These are phyloP conservation scores for Pempheris klunzingeri DNA, from an alignment of 2,797 vertebrate species.

Conservation along the genomic window DNA sequence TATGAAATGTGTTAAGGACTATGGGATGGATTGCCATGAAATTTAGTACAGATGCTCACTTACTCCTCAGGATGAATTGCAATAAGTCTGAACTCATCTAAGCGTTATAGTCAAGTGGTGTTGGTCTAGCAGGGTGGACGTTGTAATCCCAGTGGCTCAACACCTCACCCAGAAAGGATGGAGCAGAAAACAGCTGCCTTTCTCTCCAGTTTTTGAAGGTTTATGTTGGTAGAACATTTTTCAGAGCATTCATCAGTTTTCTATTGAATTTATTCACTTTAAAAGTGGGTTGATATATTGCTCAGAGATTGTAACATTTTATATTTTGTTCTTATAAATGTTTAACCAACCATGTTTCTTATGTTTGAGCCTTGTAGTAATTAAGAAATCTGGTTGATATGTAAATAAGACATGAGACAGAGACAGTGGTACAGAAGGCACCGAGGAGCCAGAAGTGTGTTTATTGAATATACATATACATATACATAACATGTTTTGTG, in stretches of 20 bases:
- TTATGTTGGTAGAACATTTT: not conserved
- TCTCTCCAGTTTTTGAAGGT: not conserved
- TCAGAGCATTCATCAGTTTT: not conserved
- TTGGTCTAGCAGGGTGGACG: not conserved
- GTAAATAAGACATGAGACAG: not conserved
- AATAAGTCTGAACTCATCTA: too few relatives aligned
- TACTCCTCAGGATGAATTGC: too few relatives aligned
- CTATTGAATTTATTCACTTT: not conserved
- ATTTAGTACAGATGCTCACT: too few relatives aligned
- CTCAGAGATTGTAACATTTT: not conserved
- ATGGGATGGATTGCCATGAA: too few relatives aligned
- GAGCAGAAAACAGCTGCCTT: too few relatives aligned
- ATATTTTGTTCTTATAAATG: not conserved
- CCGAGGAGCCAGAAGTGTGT: not conserved
- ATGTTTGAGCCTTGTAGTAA: not conserved
- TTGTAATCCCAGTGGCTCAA: not conserved
- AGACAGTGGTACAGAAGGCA: too few relatives aligned
- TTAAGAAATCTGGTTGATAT: too few relatives aligned
- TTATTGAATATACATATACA: constrained; percentile 21
- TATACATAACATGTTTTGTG: not conserved
- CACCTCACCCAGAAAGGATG: not conserved
- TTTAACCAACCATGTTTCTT: not conserved
- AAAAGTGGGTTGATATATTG: not conserved
- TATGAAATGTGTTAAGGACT: too few relatives aligned
- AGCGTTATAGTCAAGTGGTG: too few relatives aligned